phyloP scores from a whole-genome alignment of 1,140 invertebrate species.

The Pygmarrhopalites habei region DNA sequence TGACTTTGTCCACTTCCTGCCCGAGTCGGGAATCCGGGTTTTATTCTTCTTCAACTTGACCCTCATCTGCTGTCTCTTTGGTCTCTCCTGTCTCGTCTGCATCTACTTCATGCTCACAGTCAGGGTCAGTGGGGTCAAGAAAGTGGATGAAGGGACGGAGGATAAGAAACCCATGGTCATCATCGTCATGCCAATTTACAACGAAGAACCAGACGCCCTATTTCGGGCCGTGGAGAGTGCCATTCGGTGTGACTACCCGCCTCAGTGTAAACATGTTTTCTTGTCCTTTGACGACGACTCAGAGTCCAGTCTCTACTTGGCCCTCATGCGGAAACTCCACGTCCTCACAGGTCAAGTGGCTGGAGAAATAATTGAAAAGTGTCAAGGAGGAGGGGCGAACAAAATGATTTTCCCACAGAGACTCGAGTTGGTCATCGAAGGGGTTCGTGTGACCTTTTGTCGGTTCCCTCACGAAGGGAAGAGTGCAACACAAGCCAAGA shows the following conservation, averaged over 20 bases:
- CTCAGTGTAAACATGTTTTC: neutral
- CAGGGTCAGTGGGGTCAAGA: too few species aligned
- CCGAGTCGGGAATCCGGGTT: too few species aligned
- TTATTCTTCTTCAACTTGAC: too few species aligned
- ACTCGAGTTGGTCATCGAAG: constrained; percentile 11
- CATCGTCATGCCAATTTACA: neutral
- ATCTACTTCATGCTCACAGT: too few species aligned
- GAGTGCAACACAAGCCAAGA: constrained; percentile 18
- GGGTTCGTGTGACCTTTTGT: constrained; percentile 14
- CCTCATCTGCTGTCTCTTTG: too few species aligned
- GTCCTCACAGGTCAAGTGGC: too few species aligned
- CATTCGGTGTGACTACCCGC: neutral
- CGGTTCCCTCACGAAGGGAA: constrained; percentile 24
- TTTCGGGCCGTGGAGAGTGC: neutral
- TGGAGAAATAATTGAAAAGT: too few species aligned
- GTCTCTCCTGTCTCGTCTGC: too few species aligned
- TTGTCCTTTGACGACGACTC: neutral
- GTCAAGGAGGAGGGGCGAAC: too few species aligned
- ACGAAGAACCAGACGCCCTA: neutral
- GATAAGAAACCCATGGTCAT: neutral
- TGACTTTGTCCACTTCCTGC: too few species aligned
- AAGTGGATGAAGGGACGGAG: too few species aligned
- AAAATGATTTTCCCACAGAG: too few species aligned
- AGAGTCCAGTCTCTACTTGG: neutral
- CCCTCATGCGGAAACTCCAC: neutral